Evolutionary conservation across 2,888 invertebrate genomes (phyloP).

Genomic region (Meteorus cinctellus): DNA sequence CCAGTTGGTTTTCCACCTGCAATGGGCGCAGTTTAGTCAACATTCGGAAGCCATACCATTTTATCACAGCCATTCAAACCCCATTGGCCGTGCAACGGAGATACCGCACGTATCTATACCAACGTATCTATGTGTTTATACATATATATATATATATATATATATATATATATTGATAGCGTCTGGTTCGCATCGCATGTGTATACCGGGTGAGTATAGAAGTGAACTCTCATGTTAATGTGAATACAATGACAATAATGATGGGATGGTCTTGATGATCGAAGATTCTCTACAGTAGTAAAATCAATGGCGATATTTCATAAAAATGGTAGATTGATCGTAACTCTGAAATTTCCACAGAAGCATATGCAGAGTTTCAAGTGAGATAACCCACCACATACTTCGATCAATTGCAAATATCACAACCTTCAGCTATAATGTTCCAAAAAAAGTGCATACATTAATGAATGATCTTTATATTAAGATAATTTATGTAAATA

Average conservation of each 20-base stretch:
- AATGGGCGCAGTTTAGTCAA: slow-evolving; percentile 73
- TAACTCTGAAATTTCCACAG: not conserved
- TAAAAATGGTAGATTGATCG: no score
- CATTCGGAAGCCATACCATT: slow-evolving; percentile 73
- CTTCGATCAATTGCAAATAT: not conserved
- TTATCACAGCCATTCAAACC: slow-evolving; percentile 73
- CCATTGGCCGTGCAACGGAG: slow-evolving; percentile 73
- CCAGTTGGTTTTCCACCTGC: slow-evolving; percentile 73
- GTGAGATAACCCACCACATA: no score
- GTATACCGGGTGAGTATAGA: slow-evolving; percentile 62
- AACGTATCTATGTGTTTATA: slow-evolving; percentile 32
- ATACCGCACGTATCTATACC: slow-evolving; percentile 71
- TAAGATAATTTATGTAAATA: not conserved
- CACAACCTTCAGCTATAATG: no score
- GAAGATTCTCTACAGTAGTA: no score
- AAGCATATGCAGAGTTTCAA: not conserved
- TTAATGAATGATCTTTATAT: not conserved
- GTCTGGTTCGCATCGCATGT: slow-evolving; percentile 61
- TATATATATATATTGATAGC: slow-evolving; percentile 44
- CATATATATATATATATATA: slow-evolving; percentile 27
- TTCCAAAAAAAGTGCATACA: not conserved
- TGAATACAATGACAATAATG: not conserved
- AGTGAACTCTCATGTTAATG: slow-evolving; percentile 41
- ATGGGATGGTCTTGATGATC: no score
- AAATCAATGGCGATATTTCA: no score